phyloP scores from a whole-genome alignment of 2,113 vertebrate genomes.

The Bolborhynchus lineola region DNA sequence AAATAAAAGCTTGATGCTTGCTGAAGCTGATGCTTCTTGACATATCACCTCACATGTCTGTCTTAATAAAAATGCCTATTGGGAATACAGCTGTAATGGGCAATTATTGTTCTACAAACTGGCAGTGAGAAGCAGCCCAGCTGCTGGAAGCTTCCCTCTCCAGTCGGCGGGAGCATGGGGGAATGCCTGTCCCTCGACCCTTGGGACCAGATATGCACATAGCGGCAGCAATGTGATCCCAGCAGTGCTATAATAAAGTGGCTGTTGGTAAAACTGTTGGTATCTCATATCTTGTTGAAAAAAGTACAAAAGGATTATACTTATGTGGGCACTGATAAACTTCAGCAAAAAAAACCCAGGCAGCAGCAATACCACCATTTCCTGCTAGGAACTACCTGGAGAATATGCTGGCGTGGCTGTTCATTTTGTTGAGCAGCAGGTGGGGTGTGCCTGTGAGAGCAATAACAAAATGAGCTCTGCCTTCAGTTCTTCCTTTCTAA shows the following conservation, averaged over 20 bases:
- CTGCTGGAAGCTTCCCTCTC: not conserved
- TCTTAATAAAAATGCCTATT: not conserved
- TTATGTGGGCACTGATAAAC: not conserved
- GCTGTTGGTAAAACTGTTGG: not conserved
- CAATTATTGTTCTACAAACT: not conserved
- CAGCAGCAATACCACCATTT: not conserved
- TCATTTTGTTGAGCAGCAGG: not conserved
- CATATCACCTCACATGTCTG: not conserved
- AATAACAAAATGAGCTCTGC: not conserved
- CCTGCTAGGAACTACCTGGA: not conserved
- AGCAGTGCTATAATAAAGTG: not conserved
- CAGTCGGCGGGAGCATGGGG: not conserved
- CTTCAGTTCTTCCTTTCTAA: not conserved
- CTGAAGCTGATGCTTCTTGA: not conserved
- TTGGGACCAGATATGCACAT: not conserved
- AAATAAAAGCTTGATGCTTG: not conserved
- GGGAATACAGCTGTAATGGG: not conserved
- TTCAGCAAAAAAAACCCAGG: not conserved
- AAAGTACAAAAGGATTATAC: not conserved
- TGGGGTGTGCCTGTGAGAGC: not conserved
- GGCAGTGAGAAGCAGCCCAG: not conserved
- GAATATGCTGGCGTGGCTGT: not conserved
- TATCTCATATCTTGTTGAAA: not conserved
- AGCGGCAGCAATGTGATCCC: not conserved
- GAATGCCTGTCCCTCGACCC: not conserved